Evolutionary conservation across 2,797 vertebrate species (phyloP), one percentile per base, ranked within the genome.

Genomic region (Diplodus sargus): DNA sequence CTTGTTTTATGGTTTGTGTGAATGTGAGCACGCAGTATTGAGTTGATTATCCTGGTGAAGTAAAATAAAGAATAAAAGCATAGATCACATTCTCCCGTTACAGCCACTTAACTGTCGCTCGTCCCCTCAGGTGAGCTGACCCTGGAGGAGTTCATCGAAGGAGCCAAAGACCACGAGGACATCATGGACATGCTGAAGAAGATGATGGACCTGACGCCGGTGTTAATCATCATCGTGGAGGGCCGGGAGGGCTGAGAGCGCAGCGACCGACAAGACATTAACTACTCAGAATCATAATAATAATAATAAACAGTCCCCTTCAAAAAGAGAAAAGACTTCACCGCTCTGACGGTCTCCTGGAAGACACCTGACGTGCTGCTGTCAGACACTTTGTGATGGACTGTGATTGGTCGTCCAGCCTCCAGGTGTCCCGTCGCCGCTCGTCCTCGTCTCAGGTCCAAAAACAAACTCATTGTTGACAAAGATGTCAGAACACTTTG

Each of bases 121-220:
- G 49, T 45, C 65, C 77, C 13, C 17, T 51, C 85, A 96, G 95
- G 95, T 84, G 95, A 96, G 87, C 0, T 95, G 88, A 96, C 95
- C 8, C 77, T 95, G 57, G 94, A 95, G 85, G 95, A 95, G 90
- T 96, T 96, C 82, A 96, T 95, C 0, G 91, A 94, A 0, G 95
- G 95, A 53, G 94, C 94, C 52, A 95, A 79, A 84, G 87, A 78
- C 34, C 95, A 96, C 0, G 59, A 87, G 0, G 95, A 96, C 84
- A 95, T 96, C 78, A 95, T 92, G 93, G 93, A 95, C 0, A 95
- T 92, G 89, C 83, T 95, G 60, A 94, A 92, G 52, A 92, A 81
- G 70, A 76, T 95, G 69, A 95, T 96, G 95, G 94, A 96, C 86
- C 92, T 96, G 75, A 95, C 95, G 12, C 94, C 93, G 0, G 95